Evolutionary conservation across 2,888 invertebrate genomes (phyloP), one percentile per base, ranked within the genome.

Genomic region (Cartodere bifasciata): DNA sequence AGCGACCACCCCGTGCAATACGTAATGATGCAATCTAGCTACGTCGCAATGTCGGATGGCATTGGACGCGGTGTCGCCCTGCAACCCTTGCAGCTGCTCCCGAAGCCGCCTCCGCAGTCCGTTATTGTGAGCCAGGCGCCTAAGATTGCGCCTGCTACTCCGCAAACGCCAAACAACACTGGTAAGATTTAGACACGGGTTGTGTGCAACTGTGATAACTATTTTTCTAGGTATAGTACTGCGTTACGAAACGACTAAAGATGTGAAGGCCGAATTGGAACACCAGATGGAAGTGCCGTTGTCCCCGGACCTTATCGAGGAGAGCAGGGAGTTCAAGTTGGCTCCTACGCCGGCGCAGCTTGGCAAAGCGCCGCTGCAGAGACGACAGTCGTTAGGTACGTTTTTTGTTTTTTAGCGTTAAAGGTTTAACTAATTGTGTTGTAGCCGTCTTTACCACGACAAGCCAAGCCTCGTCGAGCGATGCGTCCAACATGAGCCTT

Each of bases 281-380:
- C n/a, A n/a, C n/a, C n/a, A n/a, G n/a, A n/a, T n/a, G n/a, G 34
- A 34, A 6, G 31, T 31, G n/a, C 31, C 31, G 4, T 30, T 26
- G 11, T 36, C 36, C 7, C 36, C 36, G 5, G 23, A n/a, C 13
- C 4, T 21, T 10, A 14, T 23, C 11, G 42, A 44, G 21, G 35
- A 34, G 10, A 44, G 42, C 24, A 40, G 47, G 20, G 58, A 59
- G 43, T 84, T 85, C 63, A 79, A 88, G 32, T 65, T 92, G 42
- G 91, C 88, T 23, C 92, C 92, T 1, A 94, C 92, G 1, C 92
- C 92, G 3, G 92, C 92, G 15, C 92, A 92, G 59, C 68, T 91
- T 34, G 92, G 92, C 28, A 72, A 80, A 42, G 88, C 90, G 20
- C 90, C 90, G 5, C 59, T 88, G 29, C 91, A 90, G 64, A 75